Evolutionary conservation across 2,797 vertebrate species (phyloP).

Genomic region (Carapus acus): DNA sequence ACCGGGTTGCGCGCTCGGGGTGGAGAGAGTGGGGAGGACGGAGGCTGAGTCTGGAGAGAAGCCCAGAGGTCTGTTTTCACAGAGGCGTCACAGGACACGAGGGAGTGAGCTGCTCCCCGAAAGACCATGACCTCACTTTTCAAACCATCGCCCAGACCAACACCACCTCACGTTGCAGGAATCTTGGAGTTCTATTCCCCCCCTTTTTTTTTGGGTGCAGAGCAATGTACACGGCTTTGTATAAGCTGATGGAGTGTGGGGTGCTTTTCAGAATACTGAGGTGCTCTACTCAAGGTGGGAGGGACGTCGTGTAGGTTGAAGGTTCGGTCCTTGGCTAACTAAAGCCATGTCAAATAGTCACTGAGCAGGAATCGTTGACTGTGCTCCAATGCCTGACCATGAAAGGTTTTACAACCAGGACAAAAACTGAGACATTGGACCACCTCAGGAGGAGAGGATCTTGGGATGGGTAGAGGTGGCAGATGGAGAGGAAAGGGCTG

Average conservation of each 20-base stretch:
- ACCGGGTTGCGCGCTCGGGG: constrained; percentile 2
- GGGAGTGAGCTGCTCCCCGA: constrained; percentile 11
- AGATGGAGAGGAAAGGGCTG: not conserved
- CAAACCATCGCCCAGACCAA: constrained; percentile 1
- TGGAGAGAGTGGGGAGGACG: constrained; percentile 12
- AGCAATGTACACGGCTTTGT: too few relatives aligned
- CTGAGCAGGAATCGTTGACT: too few relatives aligned
- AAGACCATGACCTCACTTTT: constrained; percentile 12
- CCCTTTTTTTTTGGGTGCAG: too few relatives aligned
- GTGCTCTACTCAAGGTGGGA: too few relatives aligned
- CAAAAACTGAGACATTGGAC: not conserved
- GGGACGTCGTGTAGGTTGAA: too few relatives aligned
- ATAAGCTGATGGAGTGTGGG: too few relatives aligned
- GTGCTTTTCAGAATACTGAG: constrained; percentile 1
- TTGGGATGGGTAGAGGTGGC: too few relatives aligned
- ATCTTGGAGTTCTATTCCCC: not conserved
- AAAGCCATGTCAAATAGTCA: too few relatives aligned
- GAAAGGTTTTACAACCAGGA: too few relatives aligned
- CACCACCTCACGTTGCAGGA: constrained; percentile 9
- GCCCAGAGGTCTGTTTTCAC: constrained; percentile 30
- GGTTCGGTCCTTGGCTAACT: too few relatives aligned
- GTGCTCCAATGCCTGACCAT: too few relatives aligned
- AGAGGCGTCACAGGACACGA: constrained; percentile 16
- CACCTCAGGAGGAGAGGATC: too few relatives aligned
- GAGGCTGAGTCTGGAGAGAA: constrained; percentile 7